Base-by-base conservation (phyloP, 2,797 vertebrate genomes). In the Amblyopsis hoosieri region DNA sequence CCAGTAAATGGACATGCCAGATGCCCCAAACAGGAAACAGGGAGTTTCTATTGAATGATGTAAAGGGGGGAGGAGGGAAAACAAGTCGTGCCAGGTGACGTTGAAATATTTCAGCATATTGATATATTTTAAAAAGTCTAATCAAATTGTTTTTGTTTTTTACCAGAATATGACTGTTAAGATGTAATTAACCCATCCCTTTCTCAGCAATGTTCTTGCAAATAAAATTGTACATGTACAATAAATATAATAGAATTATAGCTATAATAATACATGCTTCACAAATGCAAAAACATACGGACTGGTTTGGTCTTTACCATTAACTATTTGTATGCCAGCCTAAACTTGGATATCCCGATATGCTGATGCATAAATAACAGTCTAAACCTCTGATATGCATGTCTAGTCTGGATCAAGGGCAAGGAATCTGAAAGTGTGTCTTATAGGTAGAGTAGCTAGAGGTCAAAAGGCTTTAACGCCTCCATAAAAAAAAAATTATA, bases 1-100 rank as follows among this genome's bases (percentile, higher is more conserved):
- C 45, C 58, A 45, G 84, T 71, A 86, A 89, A 91, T 86, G 83
- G 73, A 90, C 75, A 75, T 71, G 74, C 87, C 91, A 85, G 82
- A 89, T 89, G 87, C 85, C 82, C 81, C 81, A 85, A 90, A 89
- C 88, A 91, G 92, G 91, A 94, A 92, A 90, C 76, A 89, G 92
- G 93, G 93, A 91, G 90, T 85, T 66, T 85, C 85, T 90, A 80
- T 72, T 86, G 84, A 88, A 90, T 90, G 82, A 88, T 85, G 83
- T 87, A 84, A 82, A 76, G 33, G 33, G 33, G 8, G 8, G 2
- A 6, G 8, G 19, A 54, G 8, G 6, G 8, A 11, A 54, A 72
- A 55, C 71, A 81, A 78, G 65, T 79, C 85, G 78, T 83, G 85
- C 86, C 89, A 90, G 88, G 88, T 91, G 88, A 91, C 77, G 76